These are phyloP conservation scores for Sycophaga agraensis DNA, from an alignment of 1,140 invertebrate genomes.

Conservation along the genomic window DNA sequence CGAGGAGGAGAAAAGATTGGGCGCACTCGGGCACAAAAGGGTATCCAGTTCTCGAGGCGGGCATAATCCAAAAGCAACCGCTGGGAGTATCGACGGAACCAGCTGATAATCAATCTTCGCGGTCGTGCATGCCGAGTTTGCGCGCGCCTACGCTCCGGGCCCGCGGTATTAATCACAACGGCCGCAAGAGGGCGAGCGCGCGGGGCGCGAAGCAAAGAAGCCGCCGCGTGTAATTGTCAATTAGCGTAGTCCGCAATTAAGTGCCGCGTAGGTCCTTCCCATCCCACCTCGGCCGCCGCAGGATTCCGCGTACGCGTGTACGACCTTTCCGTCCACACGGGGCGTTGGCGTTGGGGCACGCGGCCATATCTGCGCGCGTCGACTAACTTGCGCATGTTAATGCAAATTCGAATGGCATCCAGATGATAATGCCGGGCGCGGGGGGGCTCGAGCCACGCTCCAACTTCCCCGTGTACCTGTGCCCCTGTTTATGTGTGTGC, in stretches of 20 bases:
- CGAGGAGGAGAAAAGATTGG: not conserved
- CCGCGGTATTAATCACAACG: slow-evolving; percentile 24
- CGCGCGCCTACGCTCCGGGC: too few species aligned
- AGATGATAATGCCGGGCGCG: slow-evolving; percentile 14
- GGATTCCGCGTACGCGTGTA: not conserved
- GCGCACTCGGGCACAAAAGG: not conserved
- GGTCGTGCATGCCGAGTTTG: too few species aligned
- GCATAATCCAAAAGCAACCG: not conserved
- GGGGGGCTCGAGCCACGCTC: not conserved
- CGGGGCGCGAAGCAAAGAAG: not conserved
- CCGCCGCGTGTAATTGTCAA: slow-evolving; percentile 17
- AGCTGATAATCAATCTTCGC: slow-evolving; percentile 16
- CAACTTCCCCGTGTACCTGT: not conserved
- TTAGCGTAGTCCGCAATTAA: slow-evolving; percentile 18
- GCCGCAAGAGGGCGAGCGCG: too few species aligned
- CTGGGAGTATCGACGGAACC: slow-evolving; percentile 4
- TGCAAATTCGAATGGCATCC: slow-evolving; percentile 26
- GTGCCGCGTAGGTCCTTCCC: not conserved
- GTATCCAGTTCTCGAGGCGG: slow-evolving; percentile 8
- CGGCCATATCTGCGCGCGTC: not conserved
- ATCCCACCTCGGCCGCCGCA: too few species aligned
- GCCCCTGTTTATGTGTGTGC: not conserved
- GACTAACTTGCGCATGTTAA: slow-evolving; percentile 16
- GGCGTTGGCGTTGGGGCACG: too few species aligned
- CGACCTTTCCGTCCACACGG: too few species aligned